Percentiles rank a stretch among this genome's conserved stretches.
Evolutionary conservation across 2,797 vertebrate species (phyloP).

Genomic region (Graptemys geographica): DNA sequence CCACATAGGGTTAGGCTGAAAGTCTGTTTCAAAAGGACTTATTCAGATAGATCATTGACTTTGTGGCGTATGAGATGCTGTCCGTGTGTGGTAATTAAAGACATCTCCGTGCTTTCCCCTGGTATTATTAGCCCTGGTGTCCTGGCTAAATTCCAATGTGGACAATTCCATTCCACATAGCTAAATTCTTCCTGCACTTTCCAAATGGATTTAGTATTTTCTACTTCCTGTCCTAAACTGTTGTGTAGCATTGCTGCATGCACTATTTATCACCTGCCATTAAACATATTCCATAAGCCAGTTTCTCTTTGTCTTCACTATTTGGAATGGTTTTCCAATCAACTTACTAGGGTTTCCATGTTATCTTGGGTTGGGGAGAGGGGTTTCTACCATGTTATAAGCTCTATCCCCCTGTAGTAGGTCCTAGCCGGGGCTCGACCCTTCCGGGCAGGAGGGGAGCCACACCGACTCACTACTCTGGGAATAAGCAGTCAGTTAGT

Average conservation of each 20-base stretch:
- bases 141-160: not conserved
- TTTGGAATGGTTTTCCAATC: not conserved
- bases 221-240: not conserved
- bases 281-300: not conserved
- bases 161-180: not conserved
- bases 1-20: not conserved
- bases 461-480: too few relatives aligned
- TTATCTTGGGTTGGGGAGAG: not conserved
- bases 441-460: too few relatives aligned
- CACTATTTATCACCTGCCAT: conserved; percentile 35
- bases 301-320: not conserved
- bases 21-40: not conserved
- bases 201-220: not conserved
- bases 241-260: not conserved
- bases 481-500: too few relatives aligned
- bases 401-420: conserved; percentile 23
- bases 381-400: conserved; percentile 10
- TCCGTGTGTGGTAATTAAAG: not conserved
- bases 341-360: not conserved
- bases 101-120: not conserved
- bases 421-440: too few relatives aligned
- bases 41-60: not conserved
- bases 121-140: not conserved
- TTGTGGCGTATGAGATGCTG: not conserved
- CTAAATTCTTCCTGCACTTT: not conserved